A percentile compares a stretch with the other conserved stretches of the same genome.
These are phyloP conservation scores for Trilocha varians DNA, from an alignment of 2,888 invertebrate species.

Conservation along the genomic window DNA sequence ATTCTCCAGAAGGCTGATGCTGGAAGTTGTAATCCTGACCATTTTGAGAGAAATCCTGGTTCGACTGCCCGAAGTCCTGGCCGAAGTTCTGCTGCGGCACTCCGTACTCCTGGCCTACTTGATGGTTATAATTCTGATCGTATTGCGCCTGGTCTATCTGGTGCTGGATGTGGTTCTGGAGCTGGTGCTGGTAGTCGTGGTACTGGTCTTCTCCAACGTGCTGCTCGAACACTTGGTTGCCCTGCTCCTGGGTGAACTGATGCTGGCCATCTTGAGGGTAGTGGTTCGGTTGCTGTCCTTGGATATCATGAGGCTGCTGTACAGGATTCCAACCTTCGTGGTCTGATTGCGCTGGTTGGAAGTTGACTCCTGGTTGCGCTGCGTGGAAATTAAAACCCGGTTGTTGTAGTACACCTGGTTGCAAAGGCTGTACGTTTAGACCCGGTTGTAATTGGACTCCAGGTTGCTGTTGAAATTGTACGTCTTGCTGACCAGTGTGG, in stretches of 20 bases:
- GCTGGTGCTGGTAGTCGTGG: slow-evolving; percentile 46
- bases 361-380: slow-evolving; percentile 19
- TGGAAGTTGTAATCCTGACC: slow-evolving; percentile 23
- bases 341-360: slow-evolving; percentile 32
- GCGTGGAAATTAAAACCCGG: slow-evolving; percentile 6
- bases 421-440: slow-evolving; percentile 8
- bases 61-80: slow-evolving; percentile 18
- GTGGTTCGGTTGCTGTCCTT: slow-evolving; percentile 25
- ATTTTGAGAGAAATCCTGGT: slow-evolving; percentile 18
- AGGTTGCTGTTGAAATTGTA: slow-evolving; percentile 5
- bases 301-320: slow-evolving; percentile 36
- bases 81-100: slow-evolving; percentile 22
- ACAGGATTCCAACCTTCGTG: slow-evolving; percentile 62
- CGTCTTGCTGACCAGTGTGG: slow-evolving; percentile 9
- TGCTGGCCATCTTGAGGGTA: slow-evolving; percentile 32
- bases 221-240: slow-evolving; percentile 54
- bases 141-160: slow-evolving; percentile 51
- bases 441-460: slow-evolving; percentile 8
- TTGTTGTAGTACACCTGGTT: slow-evolving; percentile 10
- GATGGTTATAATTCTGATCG: slow-evolving; percentile 32
- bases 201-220: slow-evolving; percentile 44
- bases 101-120: slow-evolving; percentile 26
- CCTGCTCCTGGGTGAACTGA: slow-evolving; percentile 52
- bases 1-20: slow-evolving; percentile 33
- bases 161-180: slow-evolving; percentile 56